Evolutionary conservation across 2,113 vertebrate species (phyloP), one percentile per base, ranked within the genome.

Genomic region (Ctenomys sociabilis): DNA sequence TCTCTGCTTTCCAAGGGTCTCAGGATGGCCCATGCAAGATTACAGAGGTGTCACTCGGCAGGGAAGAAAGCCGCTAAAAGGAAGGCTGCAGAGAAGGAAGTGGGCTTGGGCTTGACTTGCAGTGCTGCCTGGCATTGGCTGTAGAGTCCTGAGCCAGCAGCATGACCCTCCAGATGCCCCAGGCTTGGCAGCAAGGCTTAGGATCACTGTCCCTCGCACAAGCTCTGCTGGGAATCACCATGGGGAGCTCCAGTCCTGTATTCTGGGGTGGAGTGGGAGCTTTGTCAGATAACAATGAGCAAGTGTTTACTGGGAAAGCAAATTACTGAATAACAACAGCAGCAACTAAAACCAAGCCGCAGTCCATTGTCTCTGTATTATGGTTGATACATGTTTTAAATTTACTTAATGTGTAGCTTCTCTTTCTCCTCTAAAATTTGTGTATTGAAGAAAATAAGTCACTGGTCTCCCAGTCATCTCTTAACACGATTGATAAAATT

Each of bases 381-480:
- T 13, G 24, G 80, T 45, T 72, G 30, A 30, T 73, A 54, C 11
- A n/a, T 83, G 28, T 88, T 93, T 90, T 72, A 43, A 83, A 22
- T 59, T 90, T 54, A 45, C 94, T 77, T 88, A 85, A 72, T 70
- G 9, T 59, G 22, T 16, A 61, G 10, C 7, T 37, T 68, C 40
- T 59, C 40, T 78, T 37, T 80, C 49, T 80, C 12, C 57, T 43
- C 10, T 61, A 40, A 17, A 63, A n/a, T 90, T 88, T 85, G 8
- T 52, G 95, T 94, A 66, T 52, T 54, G 72, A 93, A 93, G 80
- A 93, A 92, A 93, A 91, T 75, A n/a, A 59, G 19, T 52, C 68
- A 84, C 77, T 93, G 73, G 57, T 40, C 70, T 68, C 87, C 61
- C 1, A 83, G 61, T 68, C 7, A 21, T 26, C 93, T 73, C 77